Evolutionary conservation across 2,888 invertebrate genomes (phyloP).

Genomic region (Pinctada fucata): DNA sequence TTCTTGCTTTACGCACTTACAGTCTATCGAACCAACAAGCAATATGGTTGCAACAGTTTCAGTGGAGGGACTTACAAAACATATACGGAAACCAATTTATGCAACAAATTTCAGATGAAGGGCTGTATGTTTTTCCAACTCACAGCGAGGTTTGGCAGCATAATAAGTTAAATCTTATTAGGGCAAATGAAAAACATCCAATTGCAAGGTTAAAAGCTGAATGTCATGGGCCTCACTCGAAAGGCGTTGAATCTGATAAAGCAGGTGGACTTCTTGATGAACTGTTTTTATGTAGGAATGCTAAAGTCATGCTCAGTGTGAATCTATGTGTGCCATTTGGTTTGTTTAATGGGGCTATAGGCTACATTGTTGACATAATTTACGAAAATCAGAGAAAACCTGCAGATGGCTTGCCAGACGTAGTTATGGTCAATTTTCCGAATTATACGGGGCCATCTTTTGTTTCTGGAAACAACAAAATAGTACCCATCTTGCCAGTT

Average conservation of each 20-base stretch:
- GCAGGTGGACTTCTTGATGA: conserved; percentile 28
- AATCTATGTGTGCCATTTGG: conserved; percentile 37
- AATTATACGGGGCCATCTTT: conserved; percentile 23
- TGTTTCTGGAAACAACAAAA: not conserved
- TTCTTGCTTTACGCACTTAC: conserved; percentile 23
- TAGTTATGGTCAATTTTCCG: conserved; percentile 44
- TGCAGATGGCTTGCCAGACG: conserved; percentile 30
- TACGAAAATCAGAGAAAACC: conserved; percentile 11
- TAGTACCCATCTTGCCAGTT: conserved; percentile 31
- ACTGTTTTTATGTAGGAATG: conserved; percentile 16
- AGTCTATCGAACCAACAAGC: conserved; percentile 29
- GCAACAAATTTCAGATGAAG: conserved; percentile 25
- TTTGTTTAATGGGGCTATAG: conserved; percentile 31
- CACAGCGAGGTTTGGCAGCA: conserved; percentile 42
- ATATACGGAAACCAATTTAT: conserved; percentile 31
- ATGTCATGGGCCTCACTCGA: conserved; percentile 21
- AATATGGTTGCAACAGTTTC: conserved; percentile 40
- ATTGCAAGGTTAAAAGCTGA: conserved; percentile 30
- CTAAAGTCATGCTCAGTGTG: conserved; percentile 28
- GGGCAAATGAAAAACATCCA: conserved; percentile 37
- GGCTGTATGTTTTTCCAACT: conserved; percentile 45
- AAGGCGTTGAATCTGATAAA: conserved; percentile 13
- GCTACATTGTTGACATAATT: conserved; percentile 15
- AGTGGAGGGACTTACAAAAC: conserved; percentile 33
- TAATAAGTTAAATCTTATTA: conserved; percentile 33